Base-by-base conservation (phyloP, 2,888 invertebrate species). In the Phragmatobia fuliginosa region DNA sequence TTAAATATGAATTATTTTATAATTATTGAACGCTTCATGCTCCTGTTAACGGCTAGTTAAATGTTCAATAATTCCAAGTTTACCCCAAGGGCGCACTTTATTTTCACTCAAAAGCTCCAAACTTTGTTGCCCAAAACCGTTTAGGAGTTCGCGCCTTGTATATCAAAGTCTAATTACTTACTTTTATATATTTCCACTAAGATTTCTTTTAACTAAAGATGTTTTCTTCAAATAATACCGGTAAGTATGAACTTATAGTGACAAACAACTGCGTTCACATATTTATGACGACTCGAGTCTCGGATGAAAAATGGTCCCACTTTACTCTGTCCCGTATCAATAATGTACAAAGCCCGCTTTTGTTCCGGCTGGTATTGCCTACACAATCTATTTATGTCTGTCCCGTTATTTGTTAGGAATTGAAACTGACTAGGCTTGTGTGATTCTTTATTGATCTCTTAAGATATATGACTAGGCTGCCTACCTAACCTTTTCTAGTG, bases 331-430 rank as follows among this genome's bases (percentile, higher is more conserved):
- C 77, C 75, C 74, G 71, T 82, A 82, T 80, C 83, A 82, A 80
- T 80, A 80, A 80, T 82, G 81, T 80, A 82, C 72, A 73, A 72
- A 71, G 76, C 66, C 73, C 75, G 72, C 80, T 67, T 76, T 78
- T 78, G 81, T 80, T 76, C 81, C 62, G 76, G 64, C 32, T 68
- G 68, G 70, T 80, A 74, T 79, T 79, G 70, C 72, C 81, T 74
- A 80, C 80, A 74, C 82, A 80, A 80, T 80, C 74, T 71, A 80
- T 82, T 76, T 74, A 70, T 61, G 62, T 72, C 61, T 63, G 74
- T 72, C 61, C 68, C 60, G 72, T 69, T 82, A 71, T 75, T 79
- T 81, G 65, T 77, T 71, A 79, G 70, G 70, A 65, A 76, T 70
- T 71, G 71, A 77, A 76, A 79, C 74, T 67, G 68, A 70, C 49